phyloP scores from a whole-genome alignment of 2,797 vertebrate species.

The Knipowitschia caucasica region DNA sequence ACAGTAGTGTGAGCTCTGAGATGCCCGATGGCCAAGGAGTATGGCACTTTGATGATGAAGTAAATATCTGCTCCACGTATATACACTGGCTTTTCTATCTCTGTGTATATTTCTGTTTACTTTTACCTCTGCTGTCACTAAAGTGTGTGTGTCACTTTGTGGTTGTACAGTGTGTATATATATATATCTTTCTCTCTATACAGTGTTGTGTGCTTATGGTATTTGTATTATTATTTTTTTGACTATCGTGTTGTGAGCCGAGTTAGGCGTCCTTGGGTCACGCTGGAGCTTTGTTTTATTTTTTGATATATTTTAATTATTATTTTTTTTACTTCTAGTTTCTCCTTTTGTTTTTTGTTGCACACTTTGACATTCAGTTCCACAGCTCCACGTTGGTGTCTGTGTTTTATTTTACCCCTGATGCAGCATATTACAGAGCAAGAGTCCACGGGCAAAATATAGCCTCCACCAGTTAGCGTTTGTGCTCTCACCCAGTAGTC shows the following conservation, averaged over 20 bases:
- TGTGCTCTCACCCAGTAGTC: constrained; percentile 4
- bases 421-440: constrained; percentile 69
- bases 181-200: constrained; percentile 53
- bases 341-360: constrained; percentile 32
- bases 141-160: constrained; percentile 74
- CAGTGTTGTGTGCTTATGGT: constrained; percentile 69
- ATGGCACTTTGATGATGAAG: constrained; percentile 86
- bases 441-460: constrained; percentile 80
- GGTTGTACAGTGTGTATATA: constrained; percentile 55
- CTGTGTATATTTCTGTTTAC: constrained; percentile 50
- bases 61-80: constrained; percentile 85
- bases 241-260: constrained; percentile 75
- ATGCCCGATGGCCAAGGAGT: constrained; percentile 84
- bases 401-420: constrained; percentile 54
- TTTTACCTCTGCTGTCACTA: constrained; percentile 66
- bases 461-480: constrained; percentile 27
- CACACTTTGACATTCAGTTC: constrained; percentile 51
- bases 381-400: constrained; percentile 51
- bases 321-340: constrained; percentile 47
- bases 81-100: constrained; percentile 74
- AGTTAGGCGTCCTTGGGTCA: constrained; percentile 67
- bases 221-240: constrained; percentile 72
- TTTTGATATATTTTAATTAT: too few species aligned
- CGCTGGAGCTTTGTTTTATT: constrained; percentile 70
- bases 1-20: constrained; percentile 87